Base-by-base conservation (phyloP, 2,888 invertebrate genomes). In the Seira musarum region DNA sequence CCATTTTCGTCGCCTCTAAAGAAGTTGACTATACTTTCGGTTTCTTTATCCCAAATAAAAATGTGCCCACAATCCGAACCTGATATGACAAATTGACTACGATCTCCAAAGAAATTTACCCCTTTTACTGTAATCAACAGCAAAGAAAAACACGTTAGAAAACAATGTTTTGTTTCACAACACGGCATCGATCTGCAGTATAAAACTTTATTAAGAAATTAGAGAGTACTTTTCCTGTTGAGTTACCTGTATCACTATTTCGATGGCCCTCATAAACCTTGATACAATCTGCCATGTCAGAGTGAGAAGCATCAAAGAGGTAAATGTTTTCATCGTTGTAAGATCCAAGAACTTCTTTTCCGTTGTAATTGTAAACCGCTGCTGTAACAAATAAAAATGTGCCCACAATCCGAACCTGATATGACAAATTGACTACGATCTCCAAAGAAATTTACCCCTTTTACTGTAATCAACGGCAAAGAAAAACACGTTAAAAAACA, bases 271-370 rank as follows among this genome's bases (percentile, higher is more conserved):
- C 89, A 87, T 93, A 94, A 72, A 88, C 91, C 89, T 90, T 91
- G 83, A 89, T 88, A 85, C 88, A 91, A 46, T 93, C 92, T 0
- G 91, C 88, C 81, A 89, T 89, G 88, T 90, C 90, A 2, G 91
- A 89, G 80, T 89, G 89, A 57, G 88, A 90, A 19, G 92, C 91
- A 88, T 96, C 93, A 88, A 96, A 98, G 49, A 97, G 90, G 89
- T 96, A 98, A 85, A 98, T 94, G 87, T 96, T 94, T 82, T 96
- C 96, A 88, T 97, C 96, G 89, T 95, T 97, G 89, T 97, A 98
- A 0, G 96, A 95, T n/a, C 95, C 97, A 13, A 98, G 90, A 70
- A 98, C 93, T 90, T 97, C 96, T 69, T 94, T 92, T 61, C 98
- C 98, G 89, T 95, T 93, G 90, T 95, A 93, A 89, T 95, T 98